These are phyloP conservation scores for Nowickia ferox DNA, from an alignment of 2,888 invertebrate species.

Conservation along the genomic window DNA sequence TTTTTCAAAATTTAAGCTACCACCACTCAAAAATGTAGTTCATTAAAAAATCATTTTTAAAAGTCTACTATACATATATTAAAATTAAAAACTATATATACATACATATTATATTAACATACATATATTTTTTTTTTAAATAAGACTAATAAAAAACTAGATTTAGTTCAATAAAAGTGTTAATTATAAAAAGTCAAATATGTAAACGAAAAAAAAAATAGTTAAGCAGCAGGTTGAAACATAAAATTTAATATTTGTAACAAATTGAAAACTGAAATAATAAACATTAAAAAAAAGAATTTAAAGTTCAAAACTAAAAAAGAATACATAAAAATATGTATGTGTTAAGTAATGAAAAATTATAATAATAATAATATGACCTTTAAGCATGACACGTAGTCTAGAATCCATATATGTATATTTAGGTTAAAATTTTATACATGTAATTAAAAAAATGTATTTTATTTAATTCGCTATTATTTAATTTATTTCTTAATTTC, in stretches of 20 bases:
- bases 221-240: conserved; percentile 60
- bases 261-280: conserved; percentile 49
- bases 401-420: conserved; percentile 9
- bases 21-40: conserved; percentile 68
- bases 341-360: conserved; percentile 49
- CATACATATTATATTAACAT: conserved; percentile 16
- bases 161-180: conserved; percentile 57
- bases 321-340: conserved; percentile 24
- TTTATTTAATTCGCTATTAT: conserved; percentile 10
- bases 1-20: conserved; percentile 59
- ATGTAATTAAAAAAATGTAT: conserved; percentile 13
- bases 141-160: conserved; percentile 55
- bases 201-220: conserved; percentile 29
- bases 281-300: conserved; percentile 58
- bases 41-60: conserved; percentile 59
- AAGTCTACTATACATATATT: conserved; percentile 46
- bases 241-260: conserved; percentile 64
- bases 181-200: conserved; percentile 44
- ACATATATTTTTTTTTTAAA: conserved; percentile 55
- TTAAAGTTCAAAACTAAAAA: conserved; percentile 69
- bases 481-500: background rate
- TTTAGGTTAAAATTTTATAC: conserved; percentile 34
- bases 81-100: conserved; percentile 21
- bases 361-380: conserved; percentile 24
- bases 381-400: conserved; percentile 23